Evolutionary conservation across 2,888 invertebrate species (phyloP), one percentile per base, ranked within the genome.

Genomic region (Chorisops tibialis): DNA sequence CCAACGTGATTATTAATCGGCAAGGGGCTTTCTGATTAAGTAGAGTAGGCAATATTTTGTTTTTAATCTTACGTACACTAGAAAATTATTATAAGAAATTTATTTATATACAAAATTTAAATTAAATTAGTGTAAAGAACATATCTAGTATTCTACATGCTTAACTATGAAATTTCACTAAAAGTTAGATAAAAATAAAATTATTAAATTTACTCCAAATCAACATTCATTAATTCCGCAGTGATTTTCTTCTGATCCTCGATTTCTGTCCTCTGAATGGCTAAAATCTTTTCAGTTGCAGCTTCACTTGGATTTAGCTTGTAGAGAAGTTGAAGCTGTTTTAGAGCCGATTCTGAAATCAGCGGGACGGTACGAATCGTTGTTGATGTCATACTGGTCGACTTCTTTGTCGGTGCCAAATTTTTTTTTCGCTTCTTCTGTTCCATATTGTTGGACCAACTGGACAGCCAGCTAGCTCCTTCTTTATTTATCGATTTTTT

Each of bases 401-500:
- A 4, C 30, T 41, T 43, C 35, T 30, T 38, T 1, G 12, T 2
- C n/a, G 11, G 38, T 3, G 7, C 9, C 6, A 38, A 21, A 12
- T 4, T 18, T 30, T 41, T 41, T 21, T 51, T 61, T 2, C 18
- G 24, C 18, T 51, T 41, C 65, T 66, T 0, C 41, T 7, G 24
- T 4, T 37, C 47, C 14, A 84, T 81, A 66, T 81, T 81, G 63
- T 83, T 79, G 0, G 85, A 84, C 87, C 87, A 87, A 45, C 74
- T 79, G 62, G 83, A 79, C 9, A 87, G 75, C 79, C 84, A 87
- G 38, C 81, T 79, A 1, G 81, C 79, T 0, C 80, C 81, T 9
- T 82, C 81, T 1, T 80, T 74, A 65, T 81, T 76, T 1, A 79
- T 74, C 64, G 76, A 74, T 61, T 65, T 39, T 12, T 48, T 45